Base-by-base conservation (phyloP, 2,888 invertebrate species). In the Andrena chrysosceles region DNA sequence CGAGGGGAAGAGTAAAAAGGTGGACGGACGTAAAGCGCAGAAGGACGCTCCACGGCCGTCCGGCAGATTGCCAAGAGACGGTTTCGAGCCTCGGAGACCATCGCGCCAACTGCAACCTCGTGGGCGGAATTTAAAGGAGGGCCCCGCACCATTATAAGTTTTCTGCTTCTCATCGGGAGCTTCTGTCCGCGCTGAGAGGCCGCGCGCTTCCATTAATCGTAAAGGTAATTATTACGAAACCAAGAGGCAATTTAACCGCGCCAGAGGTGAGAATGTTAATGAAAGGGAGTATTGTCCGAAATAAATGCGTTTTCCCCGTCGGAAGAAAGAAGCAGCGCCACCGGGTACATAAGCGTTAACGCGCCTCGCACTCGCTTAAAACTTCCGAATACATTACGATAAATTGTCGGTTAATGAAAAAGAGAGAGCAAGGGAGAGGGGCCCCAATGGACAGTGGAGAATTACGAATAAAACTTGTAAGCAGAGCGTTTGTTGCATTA, bases 1-100 rank as follows among this genome's bases (percentile, higher is more conserved):
- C 79, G 80, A 74, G 64, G 26, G 76, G 16, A 63, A 56, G 72
- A 75, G 67, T 33, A 75, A 76, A 86, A 79, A 78, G 64, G 67
- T 52, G 29, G 62, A 31, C n/a, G 78, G 59, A 54, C 56, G 79
- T 48, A 33, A 56, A 70, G 72, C 64, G 66, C 69, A 56, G 71
- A 76, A 75, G 77, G 78, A 78, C 87, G 88, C 84, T 48, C 78
- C 31, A 56, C 75, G 85, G 89, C 73, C 85, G 86, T 89, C 88
- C 90, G 91, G 90, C 90, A 92, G 90, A 92, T 91, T 92, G 91
- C 91, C 92, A 91, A 85, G 91, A 89, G 90, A 91, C 90, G 88
- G 83, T 87, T 89, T 83, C 80, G 89, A 87, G 87, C 91, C 89
- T 90, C 81, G 86, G 91, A 90, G 91, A 87, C 86, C 87, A 83